Evolutionary conservation across 1,140 invertebrate genomes (phyloP), one percentile per base, ranked within the genome.

Genomic region (Drosophila sp.): DNA sequence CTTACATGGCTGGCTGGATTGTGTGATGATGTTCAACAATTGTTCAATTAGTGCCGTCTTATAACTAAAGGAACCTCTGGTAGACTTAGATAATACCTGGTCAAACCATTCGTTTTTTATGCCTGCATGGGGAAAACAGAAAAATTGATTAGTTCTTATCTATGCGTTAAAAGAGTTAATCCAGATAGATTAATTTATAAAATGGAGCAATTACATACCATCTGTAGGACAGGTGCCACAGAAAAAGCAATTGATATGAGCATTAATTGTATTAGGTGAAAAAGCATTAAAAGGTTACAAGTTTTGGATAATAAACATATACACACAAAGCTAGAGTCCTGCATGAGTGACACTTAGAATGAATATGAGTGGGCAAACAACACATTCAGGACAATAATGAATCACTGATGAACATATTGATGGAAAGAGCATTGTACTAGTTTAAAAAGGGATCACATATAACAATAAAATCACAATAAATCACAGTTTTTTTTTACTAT

Each of bases 1-100:
- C 94, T 93, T 91, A 96, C 95, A 94, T 80, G 95, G 94, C 93
- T 98, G 97, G 92, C 96, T 98, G 74, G 96, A 96, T 25, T 96
- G 93, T 44, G 94, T 94, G 54, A 98, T 95, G 55, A 98, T 97
- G 54, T 95, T 93, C 63, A 98, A 94, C 30, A 98, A 92, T 92
- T 95, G 95, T 79, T 98, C 96, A 56, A 97, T 95, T 47, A 98
- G 92, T 30, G 94, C 93, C 35, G 95, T 94, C 91, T 97, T 97
- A 87, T 97, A 98, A 55, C 90, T 90, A 4, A 87, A 87, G 0
- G 86, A 72, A 1, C 80, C 74, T 25, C 83, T 73, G 76, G 76
- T 92, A 8, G 80, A 82, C 69, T 92, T 91, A 58, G 90, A 82
- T 11, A 96, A 90, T 27, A 96, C 93, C 77, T 94, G 93, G 82